Percentiles rank a stretch among this genome's conserved stretches.
phyloP scores from a whole-genome alignment of 1,140 invertebrate species.

The Drosophila sturtevanti region DNA sequence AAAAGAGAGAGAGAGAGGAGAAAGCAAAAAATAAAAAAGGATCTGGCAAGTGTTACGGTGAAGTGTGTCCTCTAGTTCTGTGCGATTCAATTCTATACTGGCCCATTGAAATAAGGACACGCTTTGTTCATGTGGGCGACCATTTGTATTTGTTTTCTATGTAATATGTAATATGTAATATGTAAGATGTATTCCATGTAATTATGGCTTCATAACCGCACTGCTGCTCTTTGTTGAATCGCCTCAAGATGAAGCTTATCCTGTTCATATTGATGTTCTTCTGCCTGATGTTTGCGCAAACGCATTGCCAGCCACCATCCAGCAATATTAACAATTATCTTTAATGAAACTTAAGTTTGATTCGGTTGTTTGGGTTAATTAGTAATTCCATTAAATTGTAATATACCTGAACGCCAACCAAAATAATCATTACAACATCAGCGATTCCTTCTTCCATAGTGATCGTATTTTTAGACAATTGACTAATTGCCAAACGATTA shows the following conservation, averaged over 20 bases:
- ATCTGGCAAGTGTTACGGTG: background rate
- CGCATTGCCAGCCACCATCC: slow-evolving; percentile 13
- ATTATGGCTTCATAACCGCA: background rate
- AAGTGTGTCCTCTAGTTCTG: slow-evolving; percentile 6
- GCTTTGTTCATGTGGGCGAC: background rate
- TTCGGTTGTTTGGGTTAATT: background rate
- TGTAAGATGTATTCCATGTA: background rate
- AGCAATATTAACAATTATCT: background rate
- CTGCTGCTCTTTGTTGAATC: background rate
- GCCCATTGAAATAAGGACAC: background rate
- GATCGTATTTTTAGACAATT: too few relatives aligned
- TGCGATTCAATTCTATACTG: background rate
- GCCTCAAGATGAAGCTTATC: slow-evolving; percentile 4
- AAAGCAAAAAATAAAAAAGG: background rate
- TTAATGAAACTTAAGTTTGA: background rate
- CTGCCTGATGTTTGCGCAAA: background rate
- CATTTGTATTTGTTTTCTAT: background rate
- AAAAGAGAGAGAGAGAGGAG: background rate
- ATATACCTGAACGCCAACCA: background rate
- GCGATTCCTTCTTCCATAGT: background rate
- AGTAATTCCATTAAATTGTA: background rate
- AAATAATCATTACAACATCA: background rate
- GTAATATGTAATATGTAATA: background rate
- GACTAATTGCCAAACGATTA: background rate
- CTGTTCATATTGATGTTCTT: background rate